Percentiles rank a stretch among this genome's conserved stretches.
Conservation (phyloP, 1,140 invertebrate genomes). For the Dinothrombium tinctorium region DNA sequence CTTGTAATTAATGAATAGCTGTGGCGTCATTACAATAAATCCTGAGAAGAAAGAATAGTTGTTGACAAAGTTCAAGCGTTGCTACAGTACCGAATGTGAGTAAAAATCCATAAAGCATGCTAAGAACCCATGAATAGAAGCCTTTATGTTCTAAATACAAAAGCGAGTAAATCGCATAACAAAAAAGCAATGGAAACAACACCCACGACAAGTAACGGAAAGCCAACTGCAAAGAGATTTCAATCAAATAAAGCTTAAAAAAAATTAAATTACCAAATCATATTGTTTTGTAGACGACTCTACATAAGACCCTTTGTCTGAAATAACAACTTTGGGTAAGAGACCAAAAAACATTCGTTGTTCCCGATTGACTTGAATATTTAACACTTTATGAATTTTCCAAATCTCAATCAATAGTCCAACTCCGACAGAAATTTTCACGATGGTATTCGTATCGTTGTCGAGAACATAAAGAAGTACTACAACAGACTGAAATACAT, state of each 20-base stretch:
- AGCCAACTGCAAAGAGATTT: constrained; percentile 34
- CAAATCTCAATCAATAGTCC: constrained; percentile 93
- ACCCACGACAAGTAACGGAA: constrained; percentile 91
- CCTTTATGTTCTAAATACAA: constrained; percentile 93
- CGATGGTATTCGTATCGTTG: constrained; percentile 92
- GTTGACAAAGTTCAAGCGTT: constrained; percentile 1
- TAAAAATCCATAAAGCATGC: constrained; percentile 90
- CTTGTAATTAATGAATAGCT: constrained; percentile 98
- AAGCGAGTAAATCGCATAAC: constrained; percentile 88
- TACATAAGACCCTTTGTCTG: constrained; percentile 88
- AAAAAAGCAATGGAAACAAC: constrained; percentile 69
- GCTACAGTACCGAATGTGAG: constrained; percentile 59
- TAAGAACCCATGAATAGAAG: constrained; percentile 74
- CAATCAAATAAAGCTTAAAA: constrained; percentile 6
- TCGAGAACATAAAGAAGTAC: constrained; percentile 90
- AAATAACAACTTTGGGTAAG: constrained; percentile 51
- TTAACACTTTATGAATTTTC: constrained; percentile 90
- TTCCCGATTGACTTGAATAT: constrained; percentile 43
- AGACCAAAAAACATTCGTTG: constrained; percentile 42
- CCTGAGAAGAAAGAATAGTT: constrained; percentile 26
- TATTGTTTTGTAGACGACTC: constrained; percentile 83
- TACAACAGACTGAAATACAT: constrained; percentile 85
- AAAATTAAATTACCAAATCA: constrained; percentile 35
- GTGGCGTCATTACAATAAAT: constrained; percentile 99
- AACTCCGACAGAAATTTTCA: constrained; percentile 70